Evolutionary conservation across 2,797 vertebrate species (phyloP), one percentile per base, ranked within the genome.

Genomic region (Heterohyrax brucei): DNA sequence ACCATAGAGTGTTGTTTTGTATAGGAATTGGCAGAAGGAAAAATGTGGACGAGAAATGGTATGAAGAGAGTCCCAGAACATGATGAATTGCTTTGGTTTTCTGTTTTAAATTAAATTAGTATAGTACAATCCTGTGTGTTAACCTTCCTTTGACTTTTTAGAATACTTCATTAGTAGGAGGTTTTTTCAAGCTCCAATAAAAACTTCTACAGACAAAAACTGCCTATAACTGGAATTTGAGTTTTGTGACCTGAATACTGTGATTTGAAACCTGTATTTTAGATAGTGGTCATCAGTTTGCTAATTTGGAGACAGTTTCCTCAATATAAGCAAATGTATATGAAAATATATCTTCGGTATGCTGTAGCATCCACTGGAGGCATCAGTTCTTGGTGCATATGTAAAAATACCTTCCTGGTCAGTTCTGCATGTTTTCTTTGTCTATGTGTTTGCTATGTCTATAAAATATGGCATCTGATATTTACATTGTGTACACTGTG

Each of bases 211-310:
- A 84, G 46, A 39, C 91, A 56, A 95, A 95, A 93, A 83, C 10
- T 75, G 4, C 18, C 13, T 89, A 3, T 46, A 87, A 75, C 33
- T 80, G 93, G 64, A 84, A 53, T 94, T 86, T 95, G 61, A 93
- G 18, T 82, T 96, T 84, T 91, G 4, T 85, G 16, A 12, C 70
- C 30, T 46, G 70, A 73, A 26, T 76, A 78, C 72, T 68, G 3
- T 77, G 44, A 78, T 62, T 83, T 78, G n/a, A 96, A 89, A 72
- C 9, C 44, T 18, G 12, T 80, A n/a, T 94, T 95, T 97, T 96
- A 94, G 93, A 75, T 79, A 66, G n/a, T 24, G 10, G 26, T 56
- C 16, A 76, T 80, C 21, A 87, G 76, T 53, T 85, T 96, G 44
- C 66, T 76, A 77, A 59, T 3, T 48, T 87, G n/a, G 30, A 8